A percentile compares a stretch with the other conserved stretches of the same genome.
Conservation (phyloP, 2,113 vertebrate genomes). For the Lethenteron camtschaticum region DNA sequence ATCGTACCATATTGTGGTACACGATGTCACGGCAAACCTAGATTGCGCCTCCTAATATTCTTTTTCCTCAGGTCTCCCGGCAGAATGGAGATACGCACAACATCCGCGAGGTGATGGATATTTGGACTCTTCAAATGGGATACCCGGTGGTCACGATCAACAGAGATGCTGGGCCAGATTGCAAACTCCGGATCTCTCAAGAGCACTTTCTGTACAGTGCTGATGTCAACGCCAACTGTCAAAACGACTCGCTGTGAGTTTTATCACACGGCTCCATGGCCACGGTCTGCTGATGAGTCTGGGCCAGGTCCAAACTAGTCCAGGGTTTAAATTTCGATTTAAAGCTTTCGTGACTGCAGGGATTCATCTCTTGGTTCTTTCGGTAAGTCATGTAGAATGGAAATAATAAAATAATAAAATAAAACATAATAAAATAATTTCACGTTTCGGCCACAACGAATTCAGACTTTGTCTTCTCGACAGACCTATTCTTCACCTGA, state of each 20-base stretch:
- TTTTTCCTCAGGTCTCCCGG: conserved; percentile 43
- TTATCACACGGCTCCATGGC: conserved; percentile 8
- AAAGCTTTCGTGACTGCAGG: no score
- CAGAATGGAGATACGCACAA: conserved; percentile 68
- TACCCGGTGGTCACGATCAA: conserved; percentile 79
- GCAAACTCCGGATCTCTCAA: conserved; percentile 45
- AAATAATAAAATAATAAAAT: no score
- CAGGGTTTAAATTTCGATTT: neutral
- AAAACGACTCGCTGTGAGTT: conserved; percentile 37
- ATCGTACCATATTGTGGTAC: no score
- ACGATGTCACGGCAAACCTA: no score
- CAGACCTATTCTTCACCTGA: no score
- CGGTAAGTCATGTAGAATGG: no score
- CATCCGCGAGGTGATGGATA: conserved; percentile 79
- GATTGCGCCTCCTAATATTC: neutral
- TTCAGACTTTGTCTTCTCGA: no score
- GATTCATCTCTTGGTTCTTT: no score
- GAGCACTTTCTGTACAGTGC: conserved; percentile 74
- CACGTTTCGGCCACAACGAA: no score
- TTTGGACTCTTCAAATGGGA: conserved; percentile 94
- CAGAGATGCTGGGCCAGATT: conserved; percentile 47
- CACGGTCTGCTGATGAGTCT: no score
- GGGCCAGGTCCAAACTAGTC: no score
- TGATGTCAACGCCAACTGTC: conserved; percentile 30
- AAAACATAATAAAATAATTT: no score